Evolutionary conservation across 2,888 invertebrate genomes (phyloP), one percentile per base, ranked within the genome.

Genomic region (Poecilus cupreus): DNA sequence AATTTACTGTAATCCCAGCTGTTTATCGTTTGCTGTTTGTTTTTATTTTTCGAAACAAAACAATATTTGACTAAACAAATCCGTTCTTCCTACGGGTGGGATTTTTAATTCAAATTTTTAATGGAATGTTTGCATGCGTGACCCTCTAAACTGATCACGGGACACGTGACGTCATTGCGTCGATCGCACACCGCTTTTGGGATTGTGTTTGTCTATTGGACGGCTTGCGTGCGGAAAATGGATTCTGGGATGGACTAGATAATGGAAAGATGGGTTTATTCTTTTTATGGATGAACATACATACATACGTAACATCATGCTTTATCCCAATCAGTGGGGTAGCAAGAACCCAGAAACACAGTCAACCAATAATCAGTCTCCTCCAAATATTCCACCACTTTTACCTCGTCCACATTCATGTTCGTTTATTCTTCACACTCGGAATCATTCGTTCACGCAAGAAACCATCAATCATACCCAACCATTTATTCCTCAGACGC

Each of bases 101-200:
- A 18, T 39, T 72, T 72, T 72, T 72, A 72, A 72, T 72, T 72
- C 72, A 43, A 43, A 72, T 72, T 72, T 70, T 72, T 72, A 72
- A 72, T 72, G 72, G 72, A 72, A 72, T 72, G 46, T 72, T 72
- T 72, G 22, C 64, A 16, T 37, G 37, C 37, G 64, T 37, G 39
- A 32, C 37, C 16, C 54, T 16, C 22, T 22, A 60, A 60, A 18
- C 24, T 60, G 13, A 13, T 20, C 60, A 11, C 54, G 22, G 16
- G 60, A 24, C 13, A 5, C 10, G 24, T 72, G 72, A 72, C 46
- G 72, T 72, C 72, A 72, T 6, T 3, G 18, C 10, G 18, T 54
- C 10, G 54, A 32, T 32, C 32, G 32, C 32, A 32, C 18, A 8
- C 2, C 16, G 54, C 11, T 10, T 20, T 18, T 60, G n/a, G n/a